phyloP scores from a whole-genome alignment of 2,797 vertebrate genomes.

The Hyperoplus lanceolatus region DNA sequence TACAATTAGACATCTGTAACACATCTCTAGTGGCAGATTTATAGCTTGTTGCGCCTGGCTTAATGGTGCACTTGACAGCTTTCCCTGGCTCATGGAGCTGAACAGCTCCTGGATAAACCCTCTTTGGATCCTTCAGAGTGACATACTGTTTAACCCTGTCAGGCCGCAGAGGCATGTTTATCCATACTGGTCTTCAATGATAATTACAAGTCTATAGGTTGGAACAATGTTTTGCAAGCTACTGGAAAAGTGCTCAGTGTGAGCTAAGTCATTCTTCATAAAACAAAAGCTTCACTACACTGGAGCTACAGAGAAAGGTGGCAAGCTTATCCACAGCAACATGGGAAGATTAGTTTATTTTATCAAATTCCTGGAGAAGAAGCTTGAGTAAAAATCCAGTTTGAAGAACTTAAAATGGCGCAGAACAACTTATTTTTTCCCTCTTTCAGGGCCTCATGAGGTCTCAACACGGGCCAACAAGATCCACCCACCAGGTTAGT shows the following conservation, averaged over 20 bases:
- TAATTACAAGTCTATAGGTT: constrained; percentile 15
- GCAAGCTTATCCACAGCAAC: no score
- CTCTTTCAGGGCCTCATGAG: no score
- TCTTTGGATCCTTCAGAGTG: constrained; percentile 36
- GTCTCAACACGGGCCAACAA: no score
- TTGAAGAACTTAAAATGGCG: no score
- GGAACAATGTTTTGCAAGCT: not conserved
- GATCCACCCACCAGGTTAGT: no score
- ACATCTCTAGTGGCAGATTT: constrained; percentile 62
- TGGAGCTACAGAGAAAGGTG: no score
- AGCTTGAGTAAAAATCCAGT: no score
- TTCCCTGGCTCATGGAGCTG: constrained; percentile 63
- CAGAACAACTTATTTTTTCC: no score
- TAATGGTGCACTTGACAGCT: constrained; percentile 70
- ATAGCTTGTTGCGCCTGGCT: constrained; percentile 57
- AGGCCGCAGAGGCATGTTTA: constrained; percentile 31
- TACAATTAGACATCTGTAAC: constrained; percentile 64
- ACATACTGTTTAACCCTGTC: constrained; percentile 46
- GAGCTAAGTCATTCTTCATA: no score
- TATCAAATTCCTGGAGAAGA: no score
- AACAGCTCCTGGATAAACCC: constrained; percentile 54
- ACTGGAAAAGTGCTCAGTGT: not conserved
- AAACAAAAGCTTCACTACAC: no score
- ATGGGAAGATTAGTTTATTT: no score
- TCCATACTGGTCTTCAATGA: constrained; percentile 22